A percentile compares a stretch with the other conserved stretches of the same genome.
These are phyloP conservation scores for Dione juno DNA, from an alignment of 2,888 invertebrate genomes.

Conservation along the genomic window DNA sequence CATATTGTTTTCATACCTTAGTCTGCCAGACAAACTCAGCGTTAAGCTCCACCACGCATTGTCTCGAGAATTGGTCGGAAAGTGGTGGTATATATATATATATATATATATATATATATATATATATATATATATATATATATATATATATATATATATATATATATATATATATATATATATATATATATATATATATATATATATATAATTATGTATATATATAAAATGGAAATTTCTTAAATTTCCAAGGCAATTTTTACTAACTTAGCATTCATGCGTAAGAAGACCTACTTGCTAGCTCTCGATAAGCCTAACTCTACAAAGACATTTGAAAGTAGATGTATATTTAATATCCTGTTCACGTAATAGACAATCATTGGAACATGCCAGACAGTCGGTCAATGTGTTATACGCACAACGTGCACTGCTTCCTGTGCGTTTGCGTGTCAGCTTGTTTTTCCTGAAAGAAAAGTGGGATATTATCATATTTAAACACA, in stretches of 20 bases:
- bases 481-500: conserved; percentile 74
- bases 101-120: no score
- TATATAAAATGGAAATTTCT: no score
- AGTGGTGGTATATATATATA: no score
- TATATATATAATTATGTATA: no score
- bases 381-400: conserved; percentile 50
- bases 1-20: no score
- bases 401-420: conserved; percentile 51
- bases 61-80: no score
- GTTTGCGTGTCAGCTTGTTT: conserved; percentile 62
- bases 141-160: no score
- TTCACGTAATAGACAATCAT: conserved; percentile 50
- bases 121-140: no score
- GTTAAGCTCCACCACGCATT: no score
- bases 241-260: neutral
- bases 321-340: conserved; percentile 39
- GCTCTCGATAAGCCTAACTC: conserved; percentile 4
- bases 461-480: conserved; percentile 76
- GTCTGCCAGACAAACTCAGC: no score
- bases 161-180: no score
- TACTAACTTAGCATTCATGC: conserved; percentile 15
- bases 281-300: neutral
- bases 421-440: conserved; percentile 53
- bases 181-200: no score
- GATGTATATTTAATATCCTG: conserved; percentile 49